Conservation (phyloP, 2,888 invertebrate species). For the Campoplex capitator region DNA sequence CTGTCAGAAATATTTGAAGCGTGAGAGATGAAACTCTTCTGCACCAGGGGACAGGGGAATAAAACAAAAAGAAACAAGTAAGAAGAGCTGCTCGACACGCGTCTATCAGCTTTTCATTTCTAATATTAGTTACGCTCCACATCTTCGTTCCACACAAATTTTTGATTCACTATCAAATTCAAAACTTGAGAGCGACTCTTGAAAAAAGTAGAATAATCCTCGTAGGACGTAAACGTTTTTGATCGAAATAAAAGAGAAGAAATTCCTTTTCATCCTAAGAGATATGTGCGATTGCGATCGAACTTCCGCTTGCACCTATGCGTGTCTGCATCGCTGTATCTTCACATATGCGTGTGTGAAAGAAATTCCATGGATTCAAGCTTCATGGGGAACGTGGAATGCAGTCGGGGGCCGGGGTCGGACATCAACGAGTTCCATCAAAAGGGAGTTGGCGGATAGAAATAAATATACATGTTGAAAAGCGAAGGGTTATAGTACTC, state of each 20-base stretch:
- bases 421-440: constrained; percentile 25
- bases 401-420: constrained; percentile 43
- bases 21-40: constrained; percentile 16
- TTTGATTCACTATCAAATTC: background rate
- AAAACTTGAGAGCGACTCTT: background rate
- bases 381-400: constrained; percentile 50
- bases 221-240: background rate
- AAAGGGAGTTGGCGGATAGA: constrained; percentile 13
- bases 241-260: background rate
- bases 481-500: background rate
- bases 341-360: background rate
- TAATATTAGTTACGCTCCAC: background rate
- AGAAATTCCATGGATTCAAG: constrained; percentile 55
- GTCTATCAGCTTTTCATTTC: too few relatives aligned
- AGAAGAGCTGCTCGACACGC: background rate
- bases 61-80: constrained; percentile 1
- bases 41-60: constrained; percentile 6
- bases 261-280: background rate
- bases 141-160: background rate
- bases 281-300: constrained; percentile 22
- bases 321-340: constrained; percentile 10
- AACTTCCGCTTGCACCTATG: constrained; percentile 48
- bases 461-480: background rate
- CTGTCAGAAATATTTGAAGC: constrained; percentile 26
- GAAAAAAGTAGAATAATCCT: background rate